Evolutionary conservation across 2,797 vertebrate genomes (phyloP).

Genomic region (Octomys mimax): DNA sequence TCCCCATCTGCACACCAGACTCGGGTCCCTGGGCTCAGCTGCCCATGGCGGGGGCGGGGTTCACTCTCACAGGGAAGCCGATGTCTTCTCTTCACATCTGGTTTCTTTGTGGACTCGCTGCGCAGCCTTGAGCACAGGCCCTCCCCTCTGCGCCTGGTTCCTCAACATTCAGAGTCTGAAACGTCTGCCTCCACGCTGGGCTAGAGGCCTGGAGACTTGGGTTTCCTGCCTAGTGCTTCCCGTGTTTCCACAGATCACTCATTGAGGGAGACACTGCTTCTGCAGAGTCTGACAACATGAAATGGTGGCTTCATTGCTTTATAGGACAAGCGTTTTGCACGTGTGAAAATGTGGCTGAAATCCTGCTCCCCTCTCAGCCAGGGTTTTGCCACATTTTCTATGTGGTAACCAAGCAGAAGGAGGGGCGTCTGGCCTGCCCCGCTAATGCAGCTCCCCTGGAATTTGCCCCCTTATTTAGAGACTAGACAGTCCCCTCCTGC

Average conservation of each 20-base stretch:
- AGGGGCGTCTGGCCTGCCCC: accelerated
- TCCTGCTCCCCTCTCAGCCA: background rate
- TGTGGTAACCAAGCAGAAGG: background rate
- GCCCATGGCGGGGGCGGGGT: background rate
- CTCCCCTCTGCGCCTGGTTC: background rate
- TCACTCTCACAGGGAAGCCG: background rate
- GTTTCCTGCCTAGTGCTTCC: background rate
- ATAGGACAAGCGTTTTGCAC: background rate
- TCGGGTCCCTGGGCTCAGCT: no score
- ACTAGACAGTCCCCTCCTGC: constrained; percentile 56
- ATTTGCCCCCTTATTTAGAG: constrained; percentile 37
- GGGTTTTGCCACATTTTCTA: background rate
- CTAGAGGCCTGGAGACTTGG: background rate
- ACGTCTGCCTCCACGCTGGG: background rate
- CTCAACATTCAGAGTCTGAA: background rate
- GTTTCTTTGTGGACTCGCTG: background rate
- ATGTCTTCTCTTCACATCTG: no score
- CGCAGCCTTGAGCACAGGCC: background rate
- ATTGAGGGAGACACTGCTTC: background rate
- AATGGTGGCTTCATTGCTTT: background rate
- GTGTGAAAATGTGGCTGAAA: background rate
- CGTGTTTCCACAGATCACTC: accelerated
- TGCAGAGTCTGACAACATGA: background rate
- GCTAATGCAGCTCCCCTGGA: background rate
- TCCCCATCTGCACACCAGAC: no score